These are phyloP conservation scores for Nanorana parkeri DNA, from an alignment of 2,113 vertebrate genomes.

Conservation along the genomic window DNA sequence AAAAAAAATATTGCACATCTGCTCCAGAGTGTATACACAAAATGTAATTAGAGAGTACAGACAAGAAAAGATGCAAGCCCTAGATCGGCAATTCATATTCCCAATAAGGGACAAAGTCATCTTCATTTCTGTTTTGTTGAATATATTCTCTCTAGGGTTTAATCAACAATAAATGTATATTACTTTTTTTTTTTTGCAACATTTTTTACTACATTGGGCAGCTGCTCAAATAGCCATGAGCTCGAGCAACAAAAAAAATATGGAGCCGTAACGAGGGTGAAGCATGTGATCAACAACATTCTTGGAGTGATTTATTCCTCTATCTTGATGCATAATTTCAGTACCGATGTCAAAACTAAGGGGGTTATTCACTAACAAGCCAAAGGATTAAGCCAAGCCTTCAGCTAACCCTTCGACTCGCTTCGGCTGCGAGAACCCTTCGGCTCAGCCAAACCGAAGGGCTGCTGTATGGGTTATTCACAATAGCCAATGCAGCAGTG, in stretches of 20 bases:
- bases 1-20: constrained; percentile 29
- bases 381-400: too few relatives aligned
- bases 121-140: constrained; percentile 30
- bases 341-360: too few relatives aligned
- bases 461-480: too few relatives aligned
- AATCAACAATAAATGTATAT: constrained; percentile 14
- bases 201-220: constrained; percentile 42
- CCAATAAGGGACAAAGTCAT: constrained; percentile 12
- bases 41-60: constrained; percentile 12
- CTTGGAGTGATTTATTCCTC: constrained; percentile 14
- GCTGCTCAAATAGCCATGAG: constrained; percentile 26
- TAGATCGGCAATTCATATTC: constrained; percentile 16
- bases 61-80: background rate
- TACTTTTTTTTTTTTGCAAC: constrained; percentile 34
- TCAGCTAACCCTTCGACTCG: too few relatives aligned
- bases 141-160: constrained; percentile 25
- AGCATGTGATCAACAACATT: constrained; percentile 17
- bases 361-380: too few relatives aligned
- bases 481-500: too few relatives aligned
- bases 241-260: constrained; percentile 16
- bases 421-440: too few relatives aligned
- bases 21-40: constrained; percentile 8
- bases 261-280: constrained; percentile 4
- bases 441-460: too few relatives aligned
- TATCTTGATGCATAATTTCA: background rate